Base-by-base conservation (phyloP, 2,888 invertebrate species). In the Sphecodes monilicornis region DNA sequence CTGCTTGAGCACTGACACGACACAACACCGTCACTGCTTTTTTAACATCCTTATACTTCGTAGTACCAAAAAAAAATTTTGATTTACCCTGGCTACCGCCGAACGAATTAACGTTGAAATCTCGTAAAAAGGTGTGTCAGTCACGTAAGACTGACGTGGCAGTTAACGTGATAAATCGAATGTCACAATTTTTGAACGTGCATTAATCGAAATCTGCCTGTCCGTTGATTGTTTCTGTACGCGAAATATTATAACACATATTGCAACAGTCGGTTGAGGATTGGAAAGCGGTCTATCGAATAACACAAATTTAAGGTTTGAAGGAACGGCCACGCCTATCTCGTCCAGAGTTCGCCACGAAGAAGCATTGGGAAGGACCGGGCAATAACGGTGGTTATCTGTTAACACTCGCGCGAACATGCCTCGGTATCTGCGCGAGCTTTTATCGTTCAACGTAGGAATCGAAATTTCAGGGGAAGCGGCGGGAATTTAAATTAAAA, bases 391-490 rank as follows among this genome's bases (percentile, higher is more conserved):
- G 78, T 68, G 73, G 87, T 88, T 90, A 90, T 90, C 90, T 90
- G 86, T 90, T 90, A 89, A 90, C 90, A 89, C 90, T 82, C 88
- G 84, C 81, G 70, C 89, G 90, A 88, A 86, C 86, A 84, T 76
- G 39, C 43, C 36, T 11, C 32, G 54, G 32, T 76, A 75, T 76
- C 78, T 57, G 50, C 60, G 57, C n/a, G 72, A 46, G 76, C 84
- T 71, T 76, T 79, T 79, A 84, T 82, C 83, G 83, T 82, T 78
- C 74, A 64, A 77, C 41, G 70, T 78, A 75, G 75, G 75, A 83
- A 75, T 82, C 83, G 83, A 84, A 75, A 82, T 82, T 75, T 72
- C 78, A 18, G 22, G 77, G 5, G 39, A 72, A 68, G 78, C 16
- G 78, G 66, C 18, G 39, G 36, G 84, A 82, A 82, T 82, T 84